phyloP scores from a whole-genome alignment of 2,113 vertebrate genomes.

The Toxotes jaculatrix region DNA sequence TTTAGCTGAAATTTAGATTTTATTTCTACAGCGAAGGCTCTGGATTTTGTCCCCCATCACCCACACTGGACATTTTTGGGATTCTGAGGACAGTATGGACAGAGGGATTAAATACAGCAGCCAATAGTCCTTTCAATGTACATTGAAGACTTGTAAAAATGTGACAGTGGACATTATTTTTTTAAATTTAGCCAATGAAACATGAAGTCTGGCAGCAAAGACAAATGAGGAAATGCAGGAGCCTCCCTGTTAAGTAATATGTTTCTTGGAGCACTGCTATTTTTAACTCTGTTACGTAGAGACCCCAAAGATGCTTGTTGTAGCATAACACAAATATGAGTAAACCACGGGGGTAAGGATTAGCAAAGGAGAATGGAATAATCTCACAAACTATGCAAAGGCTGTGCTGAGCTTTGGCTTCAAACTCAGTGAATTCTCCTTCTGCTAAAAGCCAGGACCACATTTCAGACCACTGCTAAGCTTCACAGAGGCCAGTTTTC shows the following conservation, averaged over 20 bases:
- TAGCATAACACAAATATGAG: slow-evolving; percentile 63
- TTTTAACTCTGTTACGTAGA: slow-evolving; percentile 70
- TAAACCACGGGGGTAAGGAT: slow-evolving; percentile 40
- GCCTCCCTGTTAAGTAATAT: slow-evolving; percentile 60
- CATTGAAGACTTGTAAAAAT: neutral
- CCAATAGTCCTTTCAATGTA: neutral
- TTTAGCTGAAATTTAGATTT: neutral
- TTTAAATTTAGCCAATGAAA: neutral
- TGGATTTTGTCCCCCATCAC: neutral
- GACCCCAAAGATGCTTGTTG: slow-evolving; percentile 70
- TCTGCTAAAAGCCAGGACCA: neutral
- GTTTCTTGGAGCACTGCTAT: slow-evolving; percentile 70
- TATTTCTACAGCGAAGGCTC: neutral
- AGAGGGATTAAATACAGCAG: neutral
- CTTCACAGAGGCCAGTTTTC: neutral
- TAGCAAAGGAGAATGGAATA: slow-evolving; percentile 45
- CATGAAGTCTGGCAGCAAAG: neutral
- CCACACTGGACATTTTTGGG: neutral
- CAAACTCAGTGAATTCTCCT: neutral
- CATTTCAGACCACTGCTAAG: slow-evolving; percentile 3
- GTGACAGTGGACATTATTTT: neutral
- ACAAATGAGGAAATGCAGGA: slow-evolving; percentile 17
- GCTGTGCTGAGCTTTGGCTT: slow-evolving; percentile 21
- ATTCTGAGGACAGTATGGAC: neutral
- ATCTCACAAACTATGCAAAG: slow-evolving; percentile 53